Conservation (phyloP, 1,140 invertebrate species). For the Zaprionus nigranus region DNA sequence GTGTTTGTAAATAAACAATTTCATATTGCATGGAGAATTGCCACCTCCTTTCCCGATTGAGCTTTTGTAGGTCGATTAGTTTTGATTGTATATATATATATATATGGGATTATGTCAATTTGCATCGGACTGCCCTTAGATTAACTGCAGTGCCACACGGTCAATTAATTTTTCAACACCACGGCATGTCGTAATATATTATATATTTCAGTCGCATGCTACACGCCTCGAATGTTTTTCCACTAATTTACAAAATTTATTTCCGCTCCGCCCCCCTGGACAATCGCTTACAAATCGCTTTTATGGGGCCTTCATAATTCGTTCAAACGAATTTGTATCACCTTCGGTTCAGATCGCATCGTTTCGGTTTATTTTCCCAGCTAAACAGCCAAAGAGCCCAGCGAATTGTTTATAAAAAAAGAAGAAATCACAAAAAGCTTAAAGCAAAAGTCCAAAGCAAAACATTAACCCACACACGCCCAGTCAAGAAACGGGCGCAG, state of each 20-base stretch:
- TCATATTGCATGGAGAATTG: background rate
- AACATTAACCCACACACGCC: conserved; percentile 68
- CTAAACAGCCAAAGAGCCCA: conserved; percentile 26
- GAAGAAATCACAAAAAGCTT: conserved; percentile 51
- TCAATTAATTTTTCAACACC: conserved; percentile 73
- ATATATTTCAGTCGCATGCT: conserved; percentile 51
- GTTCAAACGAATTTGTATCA: conserved; percentile 52
- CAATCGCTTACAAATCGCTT: conserved; percentile 49
- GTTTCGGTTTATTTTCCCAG: conserved; percentile 34
- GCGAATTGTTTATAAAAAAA: conserved; percentile 58
- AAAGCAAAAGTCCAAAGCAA: conserved; percentile 57
- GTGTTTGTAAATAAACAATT: conserved; percentile 6
- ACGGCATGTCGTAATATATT: conserved; percentile 59
- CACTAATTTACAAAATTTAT: conserved; percentile 73
- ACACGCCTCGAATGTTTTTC: conserved; percentile 51
- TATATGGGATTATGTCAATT: too few species aligned
- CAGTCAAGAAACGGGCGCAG: background rate
- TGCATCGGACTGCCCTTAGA: background rate
- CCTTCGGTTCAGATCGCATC: conserved; percentile 30
- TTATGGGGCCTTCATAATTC: conserved; percentile 61
- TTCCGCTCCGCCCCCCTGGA: conserved; percentile 5
- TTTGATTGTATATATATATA: background rate
- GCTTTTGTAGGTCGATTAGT: conserved; percentile 40
- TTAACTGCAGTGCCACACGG: conserved; percentile 35
- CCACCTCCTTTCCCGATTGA: background rate